These are phyloP conservation scores for Carterocephalus palaemon DNA, from an alignment of 2,888 invertebrate genomes.

Conservation along the genomic window DNA sequence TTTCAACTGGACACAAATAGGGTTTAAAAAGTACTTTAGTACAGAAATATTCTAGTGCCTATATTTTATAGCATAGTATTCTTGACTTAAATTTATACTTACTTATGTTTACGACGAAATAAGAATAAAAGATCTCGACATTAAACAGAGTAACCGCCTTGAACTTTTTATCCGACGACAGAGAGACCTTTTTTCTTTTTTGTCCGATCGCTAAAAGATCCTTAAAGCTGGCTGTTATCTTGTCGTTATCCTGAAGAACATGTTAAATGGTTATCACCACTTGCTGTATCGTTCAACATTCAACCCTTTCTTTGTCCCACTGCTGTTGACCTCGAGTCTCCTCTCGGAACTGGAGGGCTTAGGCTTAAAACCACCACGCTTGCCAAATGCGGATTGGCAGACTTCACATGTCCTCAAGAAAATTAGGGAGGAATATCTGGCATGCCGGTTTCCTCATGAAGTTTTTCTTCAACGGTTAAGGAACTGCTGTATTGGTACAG, in stretches of 20 bases:
- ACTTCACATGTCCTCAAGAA: too few relatives aligned
- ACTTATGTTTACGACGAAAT: slow-evolving; percentile 19
- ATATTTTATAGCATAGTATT: not conserved
- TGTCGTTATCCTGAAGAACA: slow-evolving; percentile 57
- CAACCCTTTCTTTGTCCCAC: too few relatives aligned
- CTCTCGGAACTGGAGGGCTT: too few relatives aligned
- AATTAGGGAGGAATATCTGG: too few relatives aligned
- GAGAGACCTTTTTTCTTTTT: slow-evolving; percentile 44
- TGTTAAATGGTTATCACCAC: slow-evolving; percentile 25
- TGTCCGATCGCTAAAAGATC: slow-evolving; percentile 64
- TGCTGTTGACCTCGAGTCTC: too few relatives aligned
- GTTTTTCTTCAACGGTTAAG: too few relatives aligned
- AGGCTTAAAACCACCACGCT: too few relatives aligned
- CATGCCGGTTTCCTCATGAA: too few relatives aligned
- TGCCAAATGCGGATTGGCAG: too few relatives aligned
- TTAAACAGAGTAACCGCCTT: slow-evolving; percentile 33
- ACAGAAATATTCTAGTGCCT: not conserved
- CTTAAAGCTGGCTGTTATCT: slow-evolving; percentile 55
- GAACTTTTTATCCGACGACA: slow-evolving; percentile 39
- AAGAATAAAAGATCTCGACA: slow-evolving; percentile 20
- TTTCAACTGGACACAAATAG: slow-evolving; percentile 2
- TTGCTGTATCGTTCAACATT: too few relatives aligned
- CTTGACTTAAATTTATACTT: slow-evolving; percentile 1
- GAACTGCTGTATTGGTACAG: too few relatives aligned
- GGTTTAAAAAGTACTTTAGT: slow-evolving; percentile 12